These are phyloP conservation scores for Gulo gulo DNA, from an alignment of 2,113 vertebrate genomes.

Conservation along the genomic window DNA sequence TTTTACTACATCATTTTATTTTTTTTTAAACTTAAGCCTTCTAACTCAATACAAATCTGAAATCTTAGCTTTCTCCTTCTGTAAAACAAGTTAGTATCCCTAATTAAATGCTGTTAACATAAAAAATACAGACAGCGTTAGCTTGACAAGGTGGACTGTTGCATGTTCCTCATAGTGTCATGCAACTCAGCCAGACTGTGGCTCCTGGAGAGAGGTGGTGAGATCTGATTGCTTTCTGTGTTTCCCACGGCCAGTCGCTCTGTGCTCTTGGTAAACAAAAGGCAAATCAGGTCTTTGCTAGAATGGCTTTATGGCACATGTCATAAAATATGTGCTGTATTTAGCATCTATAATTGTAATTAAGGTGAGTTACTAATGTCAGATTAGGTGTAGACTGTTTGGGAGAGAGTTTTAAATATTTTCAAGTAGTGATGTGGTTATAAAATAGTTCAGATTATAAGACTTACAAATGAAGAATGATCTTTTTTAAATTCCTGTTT, in stretches of 20 bases:
- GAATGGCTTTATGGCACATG: constrained; percentile 6
- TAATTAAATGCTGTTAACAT: not conserved
- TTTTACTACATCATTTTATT: not conserved
- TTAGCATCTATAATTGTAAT: constrained; percentile 1
- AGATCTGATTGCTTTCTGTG: not conserved
- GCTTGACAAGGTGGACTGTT: not conserved
- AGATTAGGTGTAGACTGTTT: not conserved
- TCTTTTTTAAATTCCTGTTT: not conserved
- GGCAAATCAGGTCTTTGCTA: not conserved
- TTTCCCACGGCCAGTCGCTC: not conserved
- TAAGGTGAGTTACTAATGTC: constrained; percentile 41
- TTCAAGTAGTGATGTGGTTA: not conserved
- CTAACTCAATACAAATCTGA: not conserved
- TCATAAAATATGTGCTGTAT: not conserved
- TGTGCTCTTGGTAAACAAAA: constrained; percentile 10
- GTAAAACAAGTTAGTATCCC: not conserved
- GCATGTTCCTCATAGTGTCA: not conserved
- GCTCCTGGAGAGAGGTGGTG: not conserved
- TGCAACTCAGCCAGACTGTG: not conserved
- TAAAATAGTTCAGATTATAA: not conserved
- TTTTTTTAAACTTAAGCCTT: not conserved
- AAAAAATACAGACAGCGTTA: not conserved
- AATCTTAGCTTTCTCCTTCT: constrained; percentile 24
- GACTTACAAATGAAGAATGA: not conserved
- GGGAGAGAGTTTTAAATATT: constrained; percentile 22